Evolutionary conservation across 1,140 invertebrate genomes (phyloP), one percentile per base, ranked within the genome.

Genomic region (Orius laevigatus): DNA sequence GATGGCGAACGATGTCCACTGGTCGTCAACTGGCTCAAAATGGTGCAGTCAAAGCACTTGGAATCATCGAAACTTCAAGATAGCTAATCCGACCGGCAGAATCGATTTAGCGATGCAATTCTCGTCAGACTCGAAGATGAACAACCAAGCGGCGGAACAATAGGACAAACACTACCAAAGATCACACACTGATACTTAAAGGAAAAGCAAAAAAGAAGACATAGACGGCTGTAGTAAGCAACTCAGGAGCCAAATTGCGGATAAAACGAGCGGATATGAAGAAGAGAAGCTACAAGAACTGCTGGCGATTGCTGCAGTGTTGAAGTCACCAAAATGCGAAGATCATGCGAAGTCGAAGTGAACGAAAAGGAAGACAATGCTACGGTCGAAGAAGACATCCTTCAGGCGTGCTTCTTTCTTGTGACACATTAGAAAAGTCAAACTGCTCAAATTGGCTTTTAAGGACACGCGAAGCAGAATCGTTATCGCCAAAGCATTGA

Each of bases 11-110:
- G 11, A 63, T 86, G 4, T 78, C 74, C 32, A 77, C 77, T 3
- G 25, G 79, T 86, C 31, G 67, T 85, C 1, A 86, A 86, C 60
- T n/a, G n/a, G n/a, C n/a, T n/a, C n/a, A n/a, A n/a, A n/a, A n/a
- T n/a, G n/a, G n/a, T n/a, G n/a, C n/a, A n/a, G n/a, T n/a, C n/a
- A n/a, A n/a, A n/a, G n/a, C n/a, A n/a, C n/a, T n/a, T n/a, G n/a
- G n/a, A n/a, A n/a, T n/a, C n/a, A n/a, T n/a, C n/a, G n/a, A n/a
- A n/a, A n/a, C n/a, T n/a, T n/a, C n/a, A n/a, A n/a, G n/a, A n/a
- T n/a, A n/a, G n/a, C n/a, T n/a, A n/a, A n/a, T n/a, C n/a, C n/a
- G n/a, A n/a, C n/a, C n/a, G 71, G 25, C 48, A 16, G 36, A 48
- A 6, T 5, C 44, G n/a, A n/a, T n/a, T n/a, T n/a, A n/a, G n/a